A percentile compares a stretch with the other conserved stretches of the same genome.
Conservation (phyloP, 2,888 invertebrate genomes). For the Campoplex capitator region DNA sequence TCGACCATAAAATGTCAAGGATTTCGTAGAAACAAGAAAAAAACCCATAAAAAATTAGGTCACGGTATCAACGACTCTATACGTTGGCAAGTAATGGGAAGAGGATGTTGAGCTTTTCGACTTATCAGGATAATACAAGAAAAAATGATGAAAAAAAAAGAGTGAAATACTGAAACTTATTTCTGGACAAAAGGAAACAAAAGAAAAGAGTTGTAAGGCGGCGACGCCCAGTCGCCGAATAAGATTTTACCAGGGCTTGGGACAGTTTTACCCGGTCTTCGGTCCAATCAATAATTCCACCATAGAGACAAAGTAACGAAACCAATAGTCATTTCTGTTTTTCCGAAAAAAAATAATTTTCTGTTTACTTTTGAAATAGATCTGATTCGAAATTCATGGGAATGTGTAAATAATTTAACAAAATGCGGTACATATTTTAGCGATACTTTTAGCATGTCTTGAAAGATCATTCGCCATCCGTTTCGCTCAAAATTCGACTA, state of each 20-base stretch:
- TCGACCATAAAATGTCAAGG: slow-evolving; percentile 61
- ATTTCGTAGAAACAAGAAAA: slow-evolving; percentile 21
- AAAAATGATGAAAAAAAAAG: background rate
- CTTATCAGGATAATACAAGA: background rate
- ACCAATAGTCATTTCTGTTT: background rate
- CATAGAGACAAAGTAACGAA: background rate
- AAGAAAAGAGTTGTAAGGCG: slow-evolving; percentile 44
- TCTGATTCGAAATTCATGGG: background rate
- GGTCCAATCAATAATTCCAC: slow-evolving; percentile 45
- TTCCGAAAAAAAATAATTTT: background rate
- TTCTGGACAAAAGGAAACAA: slow-evolving; percentile 17
- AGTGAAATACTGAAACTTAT: slow-evolving; percentile 8
- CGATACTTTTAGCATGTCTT: background rate
- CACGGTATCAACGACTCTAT: slow-evolving; percentile 62
- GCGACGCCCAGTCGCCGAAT: slow-evolving; percentile 64
- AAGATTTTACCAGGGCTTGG: slow-evolving; percentile 12
- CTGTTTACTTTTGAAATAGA: background rate
- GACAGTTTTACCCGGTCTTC: background rate
- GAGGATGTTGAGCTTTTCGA: slow-evolving; percentile 53
- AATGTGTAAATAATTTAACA: background rate
- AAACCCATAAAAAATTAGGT: slow-evolving; percentile 67
- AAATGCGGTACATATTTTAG: background rate
- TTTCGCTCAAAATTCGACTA: background rate
- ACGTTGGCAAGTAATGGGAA: background rate
- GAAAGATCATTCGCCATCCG: background rate